Percentiles rank a stretch among this genome's conserved stretches.
Evolutionary conservation across 1,140 invertebrate genomes (phyloP).

Genomic region (Drosophila insularis): DNA sequence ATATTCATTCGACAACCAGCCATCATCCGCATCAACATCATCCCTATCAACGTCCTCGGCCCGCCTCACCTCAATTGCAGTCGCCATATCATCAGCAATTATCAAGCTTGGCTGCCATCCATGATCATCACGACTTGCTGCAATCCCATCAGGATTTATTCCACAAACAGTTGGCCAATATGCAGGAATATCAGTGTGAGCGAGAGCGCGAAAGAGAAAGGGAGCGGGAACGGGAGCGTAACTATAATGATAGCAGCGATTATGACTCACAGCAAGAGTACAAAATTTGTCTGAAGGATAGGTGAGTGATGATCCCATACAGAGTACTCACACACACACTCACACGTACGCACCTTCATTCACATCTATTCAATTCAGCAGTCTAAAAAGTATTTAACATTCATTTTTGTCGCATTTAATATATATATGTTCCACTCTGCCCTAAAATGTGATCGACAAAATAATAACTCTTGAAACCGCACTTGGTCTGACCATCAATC

Average conservation of each 20-base stretch:
- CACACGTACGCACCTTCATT: constrained; percentile 10
- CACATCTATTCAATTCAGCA: too few species aligned
- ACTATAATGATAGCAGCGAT: constrained; percentile 64
- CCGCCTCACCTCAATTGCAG: constrained; percentile 47
- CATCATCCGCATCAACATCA: constrained; percentile 60
- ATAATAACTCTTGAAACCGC: too few species aligned
- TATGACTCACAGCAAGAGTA: constrained; percentile 74
- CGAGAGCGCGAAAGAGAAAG: constrained; percentile 45
- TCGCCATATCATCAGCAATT: constrained; percentile 67
- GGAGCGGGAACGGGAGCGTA: constrained; percentile 38
- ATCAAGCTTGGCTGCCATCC: constrained; percentile 59
- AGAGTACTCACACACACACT: constrained; percentile 7
- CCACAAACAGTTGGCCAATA: constrained; percentile 64
- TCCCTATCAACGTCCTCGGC: constrained; percentile 65
- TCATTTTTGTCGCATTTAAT: not conserved
- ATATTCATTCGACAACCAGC: constrained; percentile 17
- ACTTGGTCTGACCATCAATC: too few species aligned
- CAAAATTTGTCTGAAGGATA: constrained; percentile 81
- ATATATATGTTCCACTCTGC: not conserved
- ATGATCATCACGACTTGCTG: constrained; percentile 68
- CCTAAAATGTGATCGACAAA: too few species aligned
- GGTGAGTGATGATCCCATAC: constrained; percentile 65
- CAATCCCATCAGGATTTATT: constrained; percentile 68
- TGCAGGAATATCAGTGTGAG: constrained; percentile 64
- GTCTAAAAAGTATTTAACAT: not conserved